Conservation (phyloP, 1,140 invertebrate species). For the Drosophila pseudoananassae region DNA sequence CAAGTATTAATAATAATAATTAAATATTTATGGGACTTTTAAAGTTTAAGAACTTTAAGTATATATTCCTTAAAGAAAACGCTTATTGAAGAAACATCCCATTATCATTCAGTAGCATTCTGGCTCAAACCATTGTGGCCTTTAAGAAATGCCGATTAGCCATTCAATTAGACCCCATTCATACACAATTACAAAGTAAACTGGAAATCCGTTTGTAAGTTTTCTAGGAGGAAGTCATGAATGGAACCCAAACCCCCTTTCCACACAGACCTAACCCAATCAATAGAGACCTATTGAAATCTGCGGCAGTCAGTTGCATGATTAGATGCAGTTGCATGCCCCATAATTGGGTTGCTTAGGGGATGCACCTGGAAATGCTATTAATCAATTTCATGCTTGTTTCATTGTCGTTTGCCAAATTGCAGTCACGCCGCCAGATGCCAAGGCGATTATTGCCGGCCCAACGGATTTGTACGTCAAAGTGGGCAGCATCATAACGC, state of each 20-base stretch:
- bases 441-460: constrained; percentile 91
- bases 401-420: constrained; percentile 35
- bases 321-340: constrained; percentile 15
- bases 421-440: constrained; percentile 87
- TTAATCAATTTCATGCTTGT: constrained; percentile 72
- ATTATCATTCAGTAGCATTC: background rate
- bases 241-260: background rate
- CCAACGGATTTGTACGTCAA: constrained; percentile 93
- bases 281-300: constrained; percentile 33
- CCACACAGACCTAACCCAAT: constrained; percentile 6
- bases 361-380: constrained; percentile 47
- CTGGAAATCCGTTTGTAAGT: background rate
- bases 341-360: constrained; percentile 20
- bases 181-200: too few species aligned
- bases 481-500: constrained; percentile 91
- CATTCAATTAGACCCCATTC: too few species aligned
- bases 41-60: too few species aligned
- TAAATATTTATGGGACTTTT: background rate
- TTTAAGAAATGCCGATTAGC: background rate
- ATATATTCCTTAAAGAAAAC: too few species aligned
- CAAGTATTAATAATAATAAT: background rate
- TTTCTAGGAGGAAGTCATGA: background rate
- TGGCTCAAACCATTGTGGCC: background rate
- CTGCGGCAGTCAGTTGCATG: background rate
- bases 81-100: too few species aligned